Conservation (phyloP, 2,797 vertebrate genomes). For the Xyrichtys novacula region DNA sequence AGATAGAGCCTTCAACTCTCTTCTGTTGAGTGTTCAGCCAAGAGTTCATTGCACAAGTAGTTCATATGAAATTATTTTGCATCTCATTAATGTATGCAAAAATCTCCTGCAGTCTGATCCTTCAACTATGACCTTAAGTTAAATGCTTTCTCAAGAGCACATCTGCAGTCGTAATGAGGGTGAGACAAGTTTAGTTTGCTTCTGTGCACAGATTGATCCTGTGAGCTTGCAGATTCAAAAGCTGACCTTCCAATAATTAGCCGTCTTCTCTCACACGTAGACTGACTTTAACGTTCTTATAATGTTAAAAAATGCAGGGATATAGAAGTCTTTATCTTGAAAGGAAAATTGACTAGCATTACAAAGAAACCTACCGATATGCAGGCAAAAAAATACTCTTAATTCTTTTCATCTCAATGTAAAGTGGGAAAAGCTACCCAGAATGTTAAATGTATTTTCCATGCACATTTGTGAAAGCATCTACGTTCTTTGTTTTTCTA, state of each 20-base stretch:
- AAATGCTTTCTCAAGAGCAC: background rate
- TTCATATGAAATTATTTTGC: constrained; percentile 14
- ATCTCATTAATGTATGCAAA: constrained; percentile 1
- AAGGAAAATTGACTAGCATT: too few species aligned
- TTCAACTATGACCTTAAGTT: background rate
- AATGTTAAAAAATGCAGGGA: background rate
- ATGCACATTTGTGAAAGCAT: too few species aligned
- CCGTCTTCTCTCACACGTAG: background rate
- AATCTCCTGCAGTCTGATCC: constrained; percentile 5
- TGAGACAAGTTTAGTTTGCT: background rate
- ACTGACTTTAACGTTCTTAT: background rate
- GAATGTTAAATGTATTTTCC: too few species aligned
- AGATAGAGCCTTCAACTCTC: constrained; percentile 3
- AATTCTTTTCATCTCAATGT: too few species aligned
- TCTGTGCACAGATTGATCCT: background rate
- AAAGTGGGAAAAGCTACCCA: too few species aligned
- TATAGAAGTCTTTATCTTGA: too few species aligned
- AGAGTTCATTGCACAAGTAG: background rate
- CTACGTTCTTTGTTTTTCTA: too few species aligned
- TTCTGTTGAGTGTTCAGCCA: constrained; percentile 10
- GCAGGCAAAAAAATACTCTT: too few species aligned
- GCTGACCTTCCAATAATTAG: background rate
- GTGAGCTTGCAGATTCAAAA: background rate
- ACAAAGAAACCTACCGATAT: too few species aligned
- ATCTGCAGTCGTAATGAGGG: background rate